These are phyloP conservation scores for Aplocera efformata DNA, from an alignment of 2,888 invertebrate genomes.

Conservation along the genomic window DNA sequence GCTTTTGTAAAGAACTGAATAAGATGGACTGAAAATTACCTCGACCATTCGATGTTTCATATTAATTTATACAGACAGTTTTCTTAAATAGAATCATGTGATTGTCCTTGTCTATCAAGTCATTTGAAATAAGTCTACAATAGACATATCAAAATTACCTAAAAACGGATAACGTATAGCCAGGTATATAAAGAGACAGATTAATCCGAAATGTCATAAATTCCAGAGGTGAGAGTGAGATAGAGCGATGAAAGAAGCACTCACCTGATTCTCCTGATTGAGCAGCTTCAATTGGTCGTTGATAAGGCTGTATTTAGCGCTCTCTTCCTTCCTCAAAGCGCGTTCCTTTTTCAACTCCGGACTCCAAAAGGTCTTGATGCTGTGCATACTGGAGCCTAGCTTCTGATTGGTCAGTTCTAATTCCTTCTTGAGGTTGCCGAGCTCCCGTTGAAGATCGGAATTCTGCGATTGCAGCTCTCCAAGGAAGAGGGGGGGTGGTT, in stretches of 20 bases:
- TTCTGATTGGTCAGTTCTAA: conserved; percentile 98
- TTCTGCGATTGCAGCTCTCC: conserved; percentile 96
- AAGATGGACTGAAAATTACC: too few relatives aligned
- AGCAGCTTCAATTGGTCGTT: conserved; percentile 97
- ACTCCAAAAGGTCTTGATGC: conserved; percentile 99
- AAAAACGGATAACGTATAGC: too few relatives aligned
- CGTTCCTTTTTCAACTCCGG: conserved; percentile 99
- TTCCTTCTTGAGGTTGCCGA: conserved; percentile 93
- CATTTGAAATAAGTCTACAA: too few relatives aligned
- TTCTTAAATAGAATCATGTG: too few relatives aligned
- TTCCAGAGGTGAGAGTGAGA: too few relatives aligned
- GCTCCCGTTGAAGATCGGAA: conserved; percentile 95
- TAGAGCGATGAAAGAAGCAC: conserved; percentile 26
- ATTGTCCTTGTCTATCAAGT: too few relatives aligned
- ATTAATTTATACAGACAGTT: too few relatives aligned
- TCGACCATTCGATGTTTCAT: too few relatives aligned
- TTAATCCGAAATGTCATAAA: too few relatives aligned
- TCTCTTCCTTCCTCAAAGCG: conserved; percentile 97
- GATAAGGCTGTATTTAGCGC: conserved; percentile 97
- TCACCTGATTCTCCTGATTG: conserved; percentile 98
- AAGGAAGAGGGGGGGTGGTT: conserved; percentile 84
- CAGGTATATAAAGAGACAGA: too few relatives aligned
- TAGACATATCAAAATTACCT: too few relatives aligned
- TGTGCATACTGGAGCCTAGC: conserved; percentile 99
- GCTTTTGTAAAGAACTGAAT: too few relatives aligned